Conservation (phyloP, 2,113 vertebrate genomes). For the Tichodroma muraria region DNA sequence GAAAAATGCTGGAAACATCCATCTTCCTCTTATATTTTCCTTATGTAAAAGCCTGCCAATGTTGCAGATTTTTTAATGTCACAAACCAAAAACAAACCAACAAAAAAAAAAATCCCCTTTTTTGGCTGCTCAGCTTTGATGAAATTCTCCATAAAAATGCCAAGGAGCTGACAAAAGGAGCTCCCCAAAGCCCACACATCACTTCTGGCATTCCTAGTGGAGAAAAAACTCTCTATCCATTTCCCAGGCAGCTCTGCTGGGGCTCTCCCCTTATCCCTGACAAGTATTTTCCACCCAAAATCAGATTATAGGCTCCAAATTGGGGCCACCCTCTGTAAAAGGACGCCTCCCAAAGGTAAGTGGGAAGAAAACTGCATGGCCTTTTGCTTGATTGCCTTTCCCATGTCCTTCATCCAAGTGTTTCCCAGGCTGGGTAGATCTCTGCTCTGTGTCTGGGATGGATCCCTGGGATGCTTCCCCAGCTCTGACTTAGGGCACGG, state of each 20-base stretch:
- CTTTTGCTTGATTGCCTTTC: neutral
- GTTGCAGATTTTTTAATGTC: neutral
- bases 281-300: neutral
- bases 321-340: neutral
- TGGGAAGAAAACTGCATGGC: neutral
- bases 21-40: neutral
- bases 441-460: neutral
- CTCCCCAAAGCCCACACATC: neutral
- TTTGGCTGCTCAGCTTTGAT: neutral
- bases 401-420: fast-evolving
- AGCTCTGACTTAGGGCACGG: neutral
- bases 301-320: neutral
- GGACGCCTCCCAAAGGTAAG: fast-evolving
- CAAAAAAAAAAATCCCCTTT: neutral
- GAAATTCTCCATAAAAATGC: neutral
- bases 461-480: neutral
- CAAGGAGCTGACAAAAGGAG: neutral
- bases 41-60: neutral
- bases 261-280: neutral
- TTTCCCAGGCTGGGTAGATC: neutral
- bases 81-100: neutral
- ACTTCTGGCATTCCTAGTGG: neutral
- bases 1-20: neutral
- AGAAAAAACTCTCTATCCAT: neutral
- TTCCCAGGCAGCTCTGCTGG: neutral